Evolutionary conservation across 1,140 invertebrate genomes (phyloP).

Genomic region (Neodiprion fabricii): DNA sequence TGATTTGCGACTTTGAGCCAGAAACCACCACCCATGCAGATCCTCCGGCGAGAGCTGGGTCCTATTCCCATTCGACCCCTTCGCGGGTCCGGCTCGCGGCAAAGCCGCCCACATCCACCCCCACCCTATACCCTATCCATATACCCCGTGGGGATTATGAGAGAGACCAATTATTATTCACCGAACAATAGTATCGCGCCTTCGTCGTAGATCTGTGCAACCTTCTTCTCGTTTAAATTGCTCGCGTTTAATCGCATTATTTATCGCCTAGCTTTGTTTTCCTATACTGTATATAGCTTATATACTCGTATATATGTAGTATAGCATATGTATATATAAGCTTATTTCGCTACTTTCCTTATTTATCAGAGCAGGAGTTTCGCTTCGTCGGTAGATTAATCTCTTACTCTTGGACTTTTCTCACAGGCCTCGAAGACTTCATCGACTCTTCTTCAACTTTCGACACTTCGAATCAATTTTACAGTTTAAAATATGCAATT

Average conservation of each 20-base stretch:
- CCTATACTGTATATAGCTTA: too few species aligned
- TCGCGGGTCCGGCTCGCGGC: neutral
- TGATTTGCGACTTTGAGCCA: conserved; percentile 58
- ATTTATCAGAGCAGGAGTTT: too few species aligned
- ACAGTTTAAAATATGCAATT: too few species aligned
- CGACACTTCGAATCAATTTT: too few species aligned
- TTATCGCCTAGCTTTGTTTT: neutral
- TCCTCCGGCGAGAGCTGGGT: conserved; percentile 1
- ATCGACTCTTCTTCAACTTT: too few species aligned
- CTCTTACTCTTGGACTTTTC: too few species aligned
- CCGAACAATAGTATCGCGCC: conserved; percentile 27
- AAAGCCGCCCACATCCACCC: neutral
- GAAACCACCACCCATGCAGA: conserved; percentile 32
- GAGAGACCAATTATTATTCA: conserved; percentile 36
- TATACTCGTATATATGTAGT: too few species aligned
- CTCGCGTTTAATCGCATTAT: neutral
- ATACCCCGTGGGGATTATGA: conserved; percentile 26
- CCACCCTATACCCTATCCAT: conserved; percentile 9
- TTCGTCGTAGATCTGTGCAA: neutral
- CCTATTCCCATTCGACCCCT: neutral
- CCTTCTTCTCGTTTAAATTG: neutral
- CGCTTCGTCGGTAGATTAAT: too few species aligned
- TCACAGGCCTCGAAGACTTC: too few species aligned
- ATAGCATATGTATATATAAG: too few species aligned
- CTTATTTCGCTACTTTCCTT: too few species aligned